A percentile compares a stretch with the other conserved stretches of the same genome.
Evolutionary conservation across 2,113 vertebrate genomes (phyloP).

Genomic region (Carassius gibelio): DNA sequence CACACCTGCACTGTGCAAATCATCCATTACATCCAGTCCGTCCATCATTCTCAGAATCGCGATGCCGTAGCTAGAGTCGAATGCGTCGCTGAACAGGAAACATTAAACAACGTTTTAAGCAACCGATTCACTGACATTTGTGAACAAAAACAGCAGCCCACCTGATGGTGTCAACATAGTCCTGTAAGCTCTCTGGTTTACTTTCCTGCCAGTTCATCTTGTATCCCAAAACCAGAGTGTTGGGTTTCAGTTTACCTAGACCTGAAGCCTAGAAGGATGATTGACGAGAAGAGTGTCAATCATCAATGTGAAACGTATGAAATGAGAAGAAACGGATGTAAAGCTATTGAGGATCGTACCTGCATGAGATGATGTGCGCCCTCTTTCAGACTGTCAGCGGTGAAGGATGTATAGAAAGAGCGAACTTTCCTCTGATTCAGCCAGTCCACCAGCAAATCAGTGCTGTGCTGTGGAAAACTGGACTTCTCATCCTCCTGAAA

Average conservation of each 20-base stretch:
- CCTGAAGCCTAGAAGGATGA: constrained; percentile 67
- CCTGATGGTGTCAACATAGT: constrained; percentile 77
- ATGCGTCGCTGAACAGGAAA: constrained; percentile 67
- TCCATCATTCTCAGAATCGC: constrained; percentile 75
- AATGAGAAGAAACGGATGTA: not conserved
- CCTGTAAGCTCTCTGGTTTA: constrained; percentile 66
- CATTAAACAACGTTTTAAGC: no score
- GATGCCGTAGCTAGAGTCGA: constrained; percentile 73
- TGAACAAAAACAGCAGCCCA: constrained; percentile 55
- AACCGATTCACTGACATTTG: not conserved
- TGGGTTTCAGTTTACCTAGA: constrained; percentile 78
- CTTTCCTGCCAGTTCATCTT: constrained; percentile 77
- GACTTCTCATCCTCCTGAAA: constrained; percentile 62
- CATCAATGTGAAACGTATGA: not conserved
- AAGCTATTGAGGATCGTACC: constrained; percentile 53
- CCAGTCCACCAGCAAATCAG: constrained; percentile 70
- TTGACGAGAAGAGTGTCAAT: not conserved
- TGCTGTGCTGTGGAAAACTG: constrained; percentile 11
- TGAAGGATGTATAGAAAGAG: constrained; percentile 73
- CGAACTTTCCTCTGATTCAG: constrained; percentile 73
- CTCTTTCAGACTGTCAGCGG: constrained; percentile 59
- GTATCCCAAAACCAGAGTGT: constrained; percentile 76
- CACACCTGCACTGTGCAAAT: constrained; percentile 68
- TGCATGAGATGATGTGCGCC: constrained; percentile 73
- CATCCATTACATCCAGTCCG: constrained; percentile 66